Base-by-base conservation (phyloP, 2,888 invertebrate genomes). In the Brachynemurus nebulosus region DNA sequence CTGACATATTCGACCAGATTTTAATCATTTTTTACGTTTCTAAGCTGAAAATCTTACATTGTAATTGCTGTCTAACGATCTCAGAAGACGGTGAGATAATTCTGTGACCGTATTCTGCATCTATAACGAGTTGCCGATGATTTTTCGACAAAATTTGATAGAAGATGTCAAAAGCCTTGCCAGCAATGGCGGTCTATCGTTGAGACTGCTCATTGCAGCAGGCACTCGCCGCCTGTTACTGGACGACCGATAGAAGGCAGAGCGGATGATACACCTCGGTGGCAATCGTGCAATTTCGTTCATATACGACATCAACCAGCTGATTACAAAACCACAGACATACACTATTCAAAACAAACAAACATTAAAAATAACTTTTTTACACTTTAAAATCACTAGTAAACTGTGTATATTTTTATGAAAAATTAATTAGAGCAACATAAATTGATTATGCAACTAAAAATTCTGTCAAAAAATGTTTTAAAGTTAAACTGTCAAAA, bases 11-110 rank as follows among this genome's bases (percentile, higher is more conserved):
- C 67, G 66, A 59, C 39, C 67, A 66, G 65, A 66, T 64, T 67
- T 67, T 64, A 64, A 65, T 59, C 65, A 68, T 65, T 65, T 65
- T 59, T 48, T 45, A 49, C 41, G 44, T 43, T 51, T 46, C 40
- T 40, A 48, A 44, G 48, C 45, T 44, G 46, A 18, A 34, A 65
- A 68, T 76, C 91, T 91, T 88, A 93, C 93, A 91, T 93, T 91
- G 79, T 92, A 89, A 75, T 89, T 86, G 76, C 78, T 82, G 82
- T 93, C 92, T 77, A 93, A 80, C 71, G 91, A 86, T 80, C 85
- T 84, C 76, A 88, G 84, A 80, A 93, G 84, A 80, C 83, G 88
- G 75, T 86, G 83, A 76, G 90, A 90, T 76, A 93, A 80, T 76
- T 91, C 86, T 74, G 78, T 78, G 72, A 80, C 78, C 74, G 78